A percentile compares a stretch with the other conserved stretches of the same genome.
These are phyloP conservation scores for Subacronicta megacephala DNA, from an alignment of 2,888 invertebrate genomes.

Conservation along the genomic window DNA sequence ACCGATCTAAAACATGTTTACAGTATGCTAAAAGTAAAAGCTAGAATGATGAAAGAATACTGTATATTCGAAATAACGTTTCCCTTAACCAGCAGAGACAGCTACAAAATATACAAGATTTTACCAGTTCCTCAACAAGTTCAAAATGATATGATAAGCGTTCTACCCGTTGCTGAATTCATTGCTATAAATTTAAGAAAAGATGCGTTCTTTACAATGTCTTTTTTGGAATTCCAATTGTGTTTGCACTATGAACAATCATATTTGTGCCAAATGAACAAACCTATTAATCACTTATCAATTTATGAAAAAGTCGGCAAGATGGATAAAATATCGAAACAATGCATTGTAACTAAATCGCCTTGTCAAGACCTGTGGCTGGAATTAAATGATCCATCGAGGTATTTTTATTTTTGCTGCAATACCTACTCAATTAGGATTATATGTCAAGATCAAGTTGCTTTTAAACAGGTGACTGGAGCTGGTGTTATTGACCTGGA, in stretches of 20 bases:
- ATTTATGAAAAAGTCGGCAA: slow-evolving; percentile 16
- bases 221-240: slow-evolving; percentile 4
- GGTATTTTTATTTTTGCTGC: slow-evolving; percentile 8
- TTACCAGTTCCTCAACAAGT: slow-evolving; percentile 11
- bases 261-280: slow-evolving; percentile 9
- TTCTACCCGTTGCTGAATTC: slow-evolving; percentile 7
- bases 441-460: slow-evolving; percentile 14
- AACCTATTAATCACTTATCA: slow-evolving; percentile 10
- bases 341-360: slow-evolving; percentile 13
- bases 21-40: slow-evolving; percentile 10
- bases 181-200: slow-evolving; percentile 8
- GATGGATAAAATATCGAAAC: slow-evolving; percentile 4
- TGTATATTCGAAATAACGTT: slow-evolving; percentile 22
- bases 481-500: slow-evolving; percentile 6
- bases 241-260: slow-evolving; percentile 4
- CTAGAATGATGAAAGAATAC: slow-evolving; percentile 16
- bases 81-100: slow-evolving; percentile 15
- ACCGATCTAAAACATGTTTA: slow-evolving; percentile 8
- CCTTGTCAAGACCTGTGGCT: slow-evolving; percentile 11
- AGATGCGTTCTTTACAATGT: slow-evolving; percentile 10
- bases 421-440: slow-evolving; percentile 7
- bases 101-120: slow-evolving; percentile 18
- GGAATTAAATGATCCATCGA: slow-evolving; percentile 1
- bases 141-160: slow-evolving; percentile 8
- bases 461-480: slow-evolving; percentile 6